phyloP scores from a whole-genome alignment of 2,113 vertebrate genomes.

The Irena cyanogastra region DNA sequence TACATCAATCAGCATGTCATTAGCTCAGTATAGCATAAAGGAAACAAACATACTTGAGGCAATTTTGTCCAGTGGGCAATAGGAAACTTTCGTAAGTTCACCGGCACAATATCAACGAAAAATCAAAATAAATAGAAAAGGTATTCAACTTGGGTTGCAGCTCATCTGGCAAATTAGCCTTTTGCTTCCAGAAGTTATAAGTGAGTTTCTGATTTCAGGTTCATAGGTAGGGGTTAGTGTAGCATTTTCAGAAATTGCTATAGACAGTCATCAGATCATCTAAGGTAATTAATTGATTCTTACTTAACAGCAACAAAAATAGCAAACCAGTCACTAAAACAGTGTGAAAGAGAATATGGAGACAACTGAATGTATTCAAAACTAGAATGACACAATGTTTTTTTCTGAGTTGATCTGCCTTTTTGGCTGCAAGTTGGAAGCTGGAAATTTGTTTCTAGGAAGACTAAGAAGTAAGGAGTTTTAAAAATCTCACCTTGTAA shows the following conservation, averaged over 20 bases:
- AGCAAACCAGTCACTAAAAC: background rate
- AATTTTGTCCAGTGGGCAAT: background rate
- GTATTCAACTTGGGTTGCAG: background rate
- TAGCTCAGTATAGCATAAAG: background rate
- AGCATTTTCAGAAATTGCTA: background rate
- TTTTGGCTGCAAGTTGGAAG: background rate
- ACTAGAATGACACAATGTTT: background rate
- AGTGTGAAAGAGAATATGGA: background rate
- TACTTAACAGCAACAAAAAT: background rate
- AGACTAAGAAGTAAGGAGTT: background rate
- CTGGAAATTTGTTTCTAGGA: background rate
- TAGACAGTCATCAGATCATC: background rate
- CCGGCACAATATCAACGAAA: fast-evolving
- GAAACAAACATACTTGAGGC: background rate
- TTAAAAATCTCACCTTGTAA: background rate
- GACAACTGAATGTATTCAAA: background rate
- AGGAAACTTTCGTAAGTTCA: background rate
- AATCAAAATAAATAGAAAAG: background rate
- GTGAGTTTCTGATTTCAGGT: background rate
- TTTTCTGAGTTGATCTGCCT: background rate
- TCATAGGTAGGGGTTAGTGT: background rate
- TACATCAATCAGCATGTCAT: background rate
- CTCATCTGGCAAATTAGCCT: background rate
- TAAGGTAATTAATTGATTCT: background rate
- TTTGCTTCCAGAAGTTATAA: background rate